These are phyloP conservation scores for Sarcophaga bullata DNA, from an alignment of 1,140 invertebrate genomes.

Conservation along the genomic window DNA sequence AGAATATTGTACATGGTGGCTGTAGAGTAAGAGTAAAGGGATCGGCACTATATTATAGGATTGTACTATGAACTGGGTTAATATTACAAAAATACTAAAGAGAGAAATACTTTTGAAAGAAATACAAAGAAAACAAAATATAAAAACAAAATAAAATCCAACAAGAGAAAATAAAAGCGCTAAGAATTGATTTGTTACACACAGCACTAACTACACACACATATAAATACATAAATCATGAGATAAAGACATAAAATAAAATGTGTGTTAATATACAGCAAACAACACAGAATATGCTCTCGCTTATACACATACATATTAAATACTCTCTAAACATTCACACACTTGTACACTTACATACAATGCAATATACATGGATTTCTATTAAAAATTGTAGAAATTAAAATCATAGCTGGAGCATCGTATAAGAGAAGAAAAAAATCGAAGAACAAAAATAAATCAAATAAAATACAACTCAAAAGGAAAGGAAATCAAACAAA, in stretches of 20 bases:
- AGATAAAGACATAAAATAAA: background rate
- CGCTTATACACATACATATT: background rate
- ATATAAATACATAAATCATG: background rate
- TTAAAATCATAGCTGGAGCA: background rate
- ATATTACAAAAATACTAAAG: background rate
- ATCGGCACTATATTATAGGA: background rate
- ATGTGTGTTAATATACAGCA: no score
- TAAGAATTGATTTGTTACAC: constrained; percentile 7
- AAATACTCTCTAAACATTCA: no score
- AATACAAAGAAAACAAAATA: background rate
- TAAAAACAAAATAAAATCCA: background rate
- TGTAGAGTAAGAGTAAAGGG: background rate
- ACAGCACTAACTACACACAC: constrained; percentile 2
- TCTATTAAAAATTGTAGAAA: background rate
- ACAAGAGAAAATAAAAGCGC: constrained; percentile 24
- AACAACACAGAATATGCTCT: background rate
- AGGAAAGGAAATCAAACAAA: background rate
- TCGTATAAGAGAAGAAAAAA: background rate
- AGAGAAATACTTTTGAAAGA: background rate
- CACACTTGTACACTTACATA: no score
- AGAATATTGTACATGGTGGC: background rate
- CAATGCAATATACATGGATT: background rate
- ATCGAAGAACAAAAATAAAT: background rate
- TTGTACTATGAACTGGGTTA: constrained; percentile 18
- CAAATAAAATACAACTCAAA: background rate